Base-by-base conservation (phyloP, 1,140 invertebrate species). In the Heliconius melpomene region DNA sequence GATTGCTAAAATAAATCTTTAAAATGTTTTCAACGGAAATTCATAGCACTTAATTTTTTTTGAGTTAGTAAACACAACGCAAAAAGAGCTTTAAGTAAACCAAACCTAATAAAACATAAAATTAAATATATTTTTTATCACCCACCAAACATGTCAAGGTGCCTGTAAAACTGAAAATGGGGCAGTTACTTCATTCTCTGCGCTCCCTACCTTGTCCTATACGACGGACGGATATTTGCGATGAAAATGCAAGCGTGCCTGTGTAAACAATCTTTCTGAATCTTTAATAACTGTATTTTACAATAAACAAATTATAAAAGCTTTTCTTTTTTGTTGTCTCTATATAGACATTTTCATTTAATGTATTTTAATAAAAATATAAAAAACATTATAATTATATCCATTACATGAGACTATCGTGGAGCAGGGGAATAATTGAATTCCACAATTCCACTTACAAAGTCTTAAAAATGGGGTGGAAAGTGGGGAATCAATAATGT, bases 91-190 rank as follows among this genome's bases (percentile, higher is more conserved):
- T 29, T 66, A 16, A 46, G 40, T 66, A 16, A 29, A 13, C 29
- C 60, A 23, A 66, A 66, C 9, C 9, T 26, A 26, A 66, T 66
- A 5, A 66, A 66, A 66, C 26, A 66, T 72, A 23, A 40, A 40
- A 40, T 38, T 40, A 40, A 72, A 40, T 72, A 40, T 40, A 23
- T 23, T 72, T 40, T 72, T 72, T 38, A 72, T n/a, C 20, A 72
- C 20, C 60, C 23, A 66, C 26, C 60, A 29, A 66, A 66, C 60
- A 66, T 66, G 60, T 66, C 71, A 72, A 72, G 71, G 71, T 72
- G 71, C 36, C 26, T 52, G 23, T 72, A n/a, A 11, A 72, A 40
- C 18, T 38, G 71, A 26, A 72, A 72, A 72, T 18, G 23, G 71
- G 60, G 20, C 60, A 66, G 60, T 66, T 18, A 57, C 2, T 57